Base-by-base conservation (phyloP, 2,888 invertebrate genomes). In the Arge pagana region DNA sequence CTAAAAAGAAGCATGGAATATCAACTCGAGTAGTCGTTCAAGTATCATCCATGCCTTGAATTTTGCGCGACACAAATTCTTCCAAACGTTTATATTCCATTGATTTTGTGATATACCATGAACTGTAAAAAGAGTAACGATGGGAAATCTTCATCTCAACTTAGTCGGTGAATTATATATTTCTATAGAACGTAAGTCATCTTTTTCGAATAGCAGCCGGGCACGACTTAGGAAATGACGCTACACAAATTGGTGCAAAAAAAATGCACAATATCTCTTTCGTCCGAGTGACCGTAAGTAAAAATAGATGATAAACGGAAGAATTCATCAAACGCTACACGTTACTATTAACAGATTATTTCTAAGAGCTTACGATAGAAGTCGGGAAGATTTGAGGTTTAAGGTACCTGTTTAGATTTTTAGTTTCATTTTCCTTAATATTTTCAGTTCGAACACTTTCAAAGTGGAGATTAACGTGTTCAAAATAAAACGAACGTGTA, bases 351-450 rank as follows among this genome's bases (percentile, higher is more conserved):
- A n/a, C 8, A 13, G 15, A 7, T 37, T 10, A 37, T 11, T 41
- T 23, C 19, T 15, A 43, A 43, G 10, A 43, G 43, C n/a, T 53
- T 51, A 56, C 15, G 36, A 50, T 51, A 45, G 33, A 26, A 59
- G 49, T 59, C 53, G 56, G 54, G 59, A 59, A 59, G 59, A 59
- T 59, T 56, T 40, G 50, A 58, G 54, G 54, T 50, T 48, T 50
- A 43, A 18, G 6, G 28, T 30, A 43, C 18, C 10, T n/a, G n/a
- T 16, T 31, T 11, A 36, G 19, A 11, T 24, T 19, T 10, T 30
- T 1, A 6, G n/a, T 19, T 18, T 3, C 16, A 10, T 30, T 31
- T 31, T 16, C 15, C 2, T 8, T 31, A 8, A 21, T 21, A 23
- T 43, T 3, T 3, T 31, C 10, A 8, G 8, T 15, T 43, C 13